Conservation (phyloP, 2,797 vertebrate genomes). For the Protosalanx chinensis region DNA sequence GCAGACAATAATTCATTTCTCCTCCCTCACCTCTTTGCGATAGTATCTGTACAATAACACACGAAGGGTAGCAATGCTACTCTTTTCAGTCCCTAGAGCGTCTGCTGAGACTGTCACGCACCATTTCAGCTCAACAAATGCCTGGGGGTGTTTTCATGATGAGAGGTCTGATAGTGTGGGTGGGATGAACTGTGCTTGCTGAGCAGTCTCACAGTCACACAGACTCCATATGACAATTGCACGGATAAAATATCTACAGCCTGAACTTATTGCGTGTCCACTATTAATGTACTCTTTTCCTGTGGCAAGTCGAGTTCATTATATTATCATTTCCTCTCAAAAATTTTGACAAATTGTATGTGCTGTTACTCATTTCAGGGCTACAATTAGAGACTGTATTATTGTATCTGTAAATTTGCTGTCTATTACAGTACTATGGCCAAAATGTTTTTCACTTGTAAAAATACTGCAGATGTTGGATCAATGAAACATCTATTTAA, state of each 20-base stretch:
- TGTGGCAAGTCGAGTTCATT: constrained; percentile 33
- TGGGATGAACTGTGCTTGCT: constrained; percentile 37
- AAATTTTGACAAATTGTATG: no score
- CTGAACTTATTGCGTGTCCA: background rate
- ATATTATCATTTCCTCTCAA: background rate
- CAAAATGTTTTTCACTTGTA: no score
- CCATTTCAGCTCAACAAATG: constrained; percentile 64
- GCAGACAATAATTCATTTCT: constrained; percentile 31
- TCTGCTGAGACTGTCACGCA: constrained; percentile 52
- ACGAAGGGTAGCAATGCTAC: constrained; percentile 46
- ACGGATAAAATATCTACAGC: background rate
- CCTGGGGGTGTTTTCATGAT: constrained; percentile 60
- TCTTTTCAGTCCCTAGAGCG: constrained; percentile 38
- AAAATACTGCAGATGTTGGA: no score
- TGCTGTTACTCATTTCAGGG: no score
- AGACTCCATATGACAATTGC: constrained; percentile 34
- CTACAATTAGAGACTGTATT: no score
- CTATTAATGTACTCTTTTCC: background rate
- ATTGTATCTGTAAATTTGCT: no score
- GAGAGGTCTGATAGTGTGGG: constrained; percentile 55
- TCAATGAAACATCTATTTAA: no score
- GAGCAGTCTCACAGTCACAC: constrained; percentile 36
- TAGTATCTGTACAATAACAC: constrained; percentile 48
- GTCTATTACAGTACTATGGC: no score
- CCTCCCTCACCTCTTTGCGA: constrained; percentile 35